Base-by-base conservation (phyloP, 2,113 vertebrate species). In the Camelus dromedarius region DNA sequence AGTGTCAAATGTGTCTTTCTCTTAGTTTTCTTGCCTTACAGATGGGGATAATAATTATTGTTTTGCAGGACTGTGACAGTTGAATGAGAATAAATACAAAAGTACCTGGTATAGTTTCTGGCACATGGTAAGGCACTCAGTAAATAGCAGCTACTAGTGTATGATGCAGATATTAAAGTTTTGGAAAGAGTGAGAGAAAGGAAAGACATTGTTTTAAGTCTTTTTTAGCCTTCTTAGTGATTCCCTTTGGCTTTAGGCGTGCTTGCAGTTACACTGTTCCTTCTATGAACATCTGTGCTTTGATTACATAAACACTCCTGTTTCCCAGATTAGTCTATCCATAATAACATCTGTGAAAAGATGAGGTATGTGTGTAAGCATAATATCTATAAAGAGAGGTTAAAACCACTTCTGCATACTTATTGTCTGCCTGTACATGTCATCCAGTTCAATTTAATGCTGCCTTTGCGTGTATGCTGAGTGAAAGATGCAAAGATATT, bases 301-400 rank as follows among this genome's bases (percentile, higher is more conserved):
- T 97, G 91, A 89, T 94, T 97, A 82, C 73, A 95, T 73, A 93
- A 97, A 93, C 91, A 88, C 58, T 84, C 18, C 95, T 96, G 26
- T 97, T 98, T 96, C 93, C 96, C 15, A 97, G 15, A 97, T 98
- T 97, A 96, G 97, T 96, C 60, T 52, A 72, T 83, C 35, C 82
- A 96, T 95, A 97, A 97, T 85, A 95, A 94, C 92, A 97, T 96
- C 96, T 97, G 95, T 95, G 93, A 96, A 95, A 96, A 93, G 79
- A 93, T 97, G 93, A 97, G 87, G 46, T 97, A 95, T 95, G 92
- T 93, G 52, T 95, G 54, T 72, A 95, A 96, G 93, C 75, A 88
- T 80, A 91, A 88, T 95, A 94, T 96, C 50, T 93, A 87, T 91
- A 96, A 94, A 95, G 76, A 91, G 50, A 92, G 30, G 30, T 84